Evolutionary conservation across 2,888 invertebrate genomes (phyloP), one percentile per base, ranked within the genome.

Genomic region (Pocota personata): DNA sequence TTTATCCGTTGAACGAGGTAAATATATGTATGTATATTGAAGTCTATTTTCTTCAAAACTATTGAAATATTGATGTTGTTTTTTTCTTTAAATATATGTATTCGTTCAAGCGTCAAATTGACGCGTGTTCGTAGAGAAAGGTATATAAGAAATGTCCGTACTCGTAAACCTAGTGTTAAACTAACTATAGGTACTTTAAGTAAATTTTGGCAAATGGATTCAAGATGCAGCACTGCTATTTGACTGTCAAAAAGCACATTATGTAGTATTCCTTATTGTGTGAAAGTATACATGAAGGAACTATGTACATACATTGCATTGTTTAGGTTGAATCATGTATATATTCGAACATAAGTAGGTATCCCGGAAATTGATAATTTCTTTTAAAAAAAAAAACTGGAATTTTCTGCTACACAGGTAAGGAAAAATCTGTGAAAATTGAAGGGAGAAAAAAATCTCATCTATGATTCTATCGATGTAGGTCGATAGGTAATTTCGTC

Each of bases 341-440:
- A n/a, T n/a, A n/a, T n/a, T n/a, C n/a, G n/a, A n/a, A n/a, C n/a
- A n/a, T n/a, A n/a, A 55, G 35, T 19, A 55, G 62, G 57, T 52
- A 71, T 48, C 52, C 82, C 69, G 82, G 82, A 82, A 82, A 71
- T 82, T 69, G 76, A 76, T 76, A 46, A 76, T 75, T 82, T 82
- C 24, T 27, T 1, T 2, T 10, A 50, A n/a, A 50, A 24, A 14
- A 64, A 48, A 12, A 37, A 35, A 19, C 8, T 3, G 37, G n/a
- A 19, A 21, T 58, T 60, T 24, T 62, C 16, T n/a, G 6, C 21
- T 24, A 14, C 14, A 43, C 46, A 50, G 50, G 50, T 66, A 32
- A 64, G 7, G 32, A n/a, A 43, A 48, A 48, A 16, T 48, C 14
- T 10, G 19, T 35, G 37, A 32, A 32, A 50, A 37, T 35, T 16